Evolutionary conservation across 2,113 vertebrate genomes (phyloP).

Genomic region (Meleagris gallopavo): DNA sequence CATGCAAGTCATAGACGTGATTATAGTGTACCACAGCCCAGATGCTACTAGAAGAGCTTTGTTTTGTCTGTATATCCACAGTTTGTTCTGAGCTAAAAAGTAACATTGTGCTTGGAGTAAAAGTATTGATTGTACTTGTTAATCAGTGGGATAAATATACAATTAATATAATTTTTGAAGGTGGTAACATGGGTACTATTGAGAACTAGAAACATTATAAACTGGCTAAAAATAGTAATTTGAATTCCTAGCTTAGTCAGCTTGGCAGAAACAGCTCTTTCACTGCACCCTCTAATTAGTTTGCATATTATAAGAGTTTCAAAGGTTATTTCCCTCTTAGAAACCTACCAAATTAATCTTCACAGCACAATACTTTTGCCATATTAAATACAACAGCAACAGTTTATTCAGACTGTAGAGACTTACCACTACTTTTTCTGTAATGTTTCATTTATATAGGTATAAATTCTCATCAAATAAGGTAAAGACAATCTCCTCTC

Average conservation of each 20-base stretch:
- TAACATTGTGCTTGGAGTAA: neutral
- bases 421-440: slow-evolving; percentile 15
- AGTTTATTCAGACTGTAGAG: slow-evolving; percentile 1
- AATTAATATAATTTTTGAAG: neutral
- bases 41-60: neutral
- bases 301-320: slow-evolving; percentile 15
- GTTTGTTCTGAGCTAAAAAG: neutral
- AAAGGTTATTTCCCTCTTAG: slow-evolving; percentile 46
- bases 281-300: slow-evolving; percentile 47
- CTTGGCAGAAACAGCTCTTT: slow-evolving; percentile 54
- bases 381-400: slow-evolving; percentile 8
- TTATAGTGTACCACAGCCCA: neutral
- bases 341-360: slow-evolving; percentile 11
- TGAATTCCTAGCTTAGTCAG: slow-evolving; percentile 60
- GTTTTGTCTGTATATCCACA: neutral
- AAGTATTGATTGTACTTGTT: neutral
- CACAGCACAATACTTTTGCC: neutral
- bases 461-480: slow-evolving; percentile 10
- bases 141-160: neutral
- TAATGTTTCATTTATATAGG: slow-evolving; percentile 22
- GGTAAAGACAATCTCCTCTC: neutral
- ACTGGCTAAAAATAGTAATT: slow-evolving; percentile 56
- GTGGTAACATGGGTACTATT: neutral
- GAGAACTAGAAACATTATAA: slow-evolving; percentile 6
- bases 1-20: neutral